These are phyloP conservation scores for Cydia strobilella DNA, from an alignment of 1,140 invertebrate species.

Conservation along the genomic window DNA sequence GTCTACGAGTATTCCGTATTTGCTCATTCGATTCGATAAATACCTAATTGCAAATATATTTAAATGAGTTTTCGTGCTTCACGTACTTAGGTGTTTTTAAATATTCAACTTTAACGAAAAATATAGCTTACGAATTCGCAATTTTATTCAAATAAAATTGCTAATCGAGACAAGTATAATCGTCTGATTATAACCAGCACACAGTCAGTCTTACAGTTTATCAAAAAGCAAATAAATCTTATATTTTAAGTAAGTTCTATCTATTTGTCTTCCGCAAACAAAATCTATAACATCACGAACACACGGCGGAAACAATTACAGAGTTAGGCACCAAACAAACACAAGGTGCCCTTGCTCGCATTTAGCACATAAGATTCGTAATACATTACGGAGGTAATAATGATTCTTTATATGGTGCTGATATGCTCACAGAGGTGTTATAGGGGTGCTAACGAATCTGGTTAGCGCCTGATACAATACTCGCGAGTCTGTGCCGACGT, in stretches of 20 bases:
- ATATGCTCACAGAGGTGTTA: slow-evolving; percentile 56
- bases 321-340: slow-evolving; percentile 35
- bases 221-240: background rate
- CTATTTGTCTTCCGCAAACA: slow-evolving; percentile 3
- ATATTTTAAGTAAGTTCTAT: background rate
- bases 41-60: no score
- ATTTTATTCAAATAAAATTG: background rate
- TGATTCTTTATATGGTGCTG: slow-evolving; percentile 71
- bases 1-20: background rate
- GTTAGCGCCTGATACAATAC: slow-evolving; percentile 49
- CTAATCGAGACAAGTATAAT: background rate
- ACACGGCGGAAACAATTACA: slow-evolving; percentile 28
- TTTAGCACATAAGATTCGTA: slow-evolving; percentile 67
- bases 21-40: no score
- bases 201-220: background rate
- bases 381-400: slow-evolving; percentile 63
- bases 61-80: no score
- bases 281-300: slow-evolving; percentile 32
- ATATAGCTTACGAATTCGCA: no score
- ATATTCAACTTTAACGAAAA: no score
- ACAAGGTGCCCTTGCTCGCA: slow-evolving; percentile 62
- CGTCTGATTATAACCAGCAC: no score
- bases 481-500: slow-evolving; percentile 13
- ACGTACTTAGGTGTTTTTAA: no score
- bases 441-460: slow-evolving; percentile 55